Evolutionary conservation across 1,140 invertebrate species (phyloP).

Genomic region (Drosophila rufa): DNA sequence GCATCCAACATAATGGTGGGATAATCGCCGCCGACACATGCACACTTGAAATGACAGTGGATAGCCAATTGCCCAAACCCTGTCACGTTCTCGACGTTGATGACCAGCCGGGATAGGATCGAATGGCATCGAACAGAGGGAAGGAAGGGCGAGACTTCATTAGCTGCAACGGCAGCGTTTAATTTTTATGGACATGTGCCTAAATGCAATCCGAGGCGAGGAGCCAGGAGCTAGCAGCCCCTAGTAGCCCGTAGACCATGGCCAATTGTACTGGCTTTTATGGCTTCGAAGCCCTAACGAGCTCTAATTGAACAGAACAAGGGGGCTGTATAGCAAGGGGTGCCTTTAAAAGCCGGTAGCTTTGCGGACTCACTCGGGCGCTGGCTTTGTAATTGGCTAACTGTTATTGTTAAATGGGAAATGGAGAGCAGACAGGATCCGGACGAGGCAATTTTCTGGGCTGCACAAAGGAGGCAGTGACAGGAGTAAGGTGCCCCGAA

Average conservation of each 20-base stretch:
- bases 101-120: slow-evolving; percentile 40
- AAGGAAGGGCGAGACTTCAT: slow-evolving; percentile 50
- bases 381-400: slow-evolving; percentile 72
- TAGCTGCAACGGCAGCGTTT: slow-evolving; percentile 76
- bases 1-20: slow-evolving; percentile 60
- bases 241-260: background rate
- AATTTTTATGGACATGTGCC: slow-evolving; percentile 76
- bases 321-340: slow-evolving; percentile 5
- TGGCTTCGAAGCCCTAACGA: slow-evolving; percentile 75
- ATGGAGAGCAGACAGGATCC: slow-evolving; percentile 17
- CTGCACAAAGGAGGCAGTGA: slow-evolving; percentile 24
- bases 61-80: slow-evolving; percentile 50
- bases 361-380: slow-evolving; percentile 4
- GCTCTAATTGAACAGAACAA: slow-evolving; percentile 71
- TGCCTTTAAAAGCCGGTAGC: slow-evolving; percentile 5
- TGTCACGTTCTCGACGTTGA: slow-evolving; percentile 61
- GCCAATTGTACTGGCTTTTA: slow-evolving; percentile 65
- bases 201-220: slow-evolving; percentile 67
- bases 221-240: background rate
- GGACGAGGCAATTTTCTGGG: slow-evolving; percentile 32
- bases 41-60: slow-evolving; percentile 76
- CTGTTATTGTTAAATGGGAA: slow-evolving; percentile 78
- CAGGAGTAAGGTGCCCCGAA: slow-evolving; percentile 18
- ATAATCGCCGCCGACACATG: slow-evolving; percentile 66
- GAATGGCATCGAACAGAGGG: background rate